Conservation (phyloP, 1,140 invertebrate species). For the Apocrypta bakeri region DNA sequence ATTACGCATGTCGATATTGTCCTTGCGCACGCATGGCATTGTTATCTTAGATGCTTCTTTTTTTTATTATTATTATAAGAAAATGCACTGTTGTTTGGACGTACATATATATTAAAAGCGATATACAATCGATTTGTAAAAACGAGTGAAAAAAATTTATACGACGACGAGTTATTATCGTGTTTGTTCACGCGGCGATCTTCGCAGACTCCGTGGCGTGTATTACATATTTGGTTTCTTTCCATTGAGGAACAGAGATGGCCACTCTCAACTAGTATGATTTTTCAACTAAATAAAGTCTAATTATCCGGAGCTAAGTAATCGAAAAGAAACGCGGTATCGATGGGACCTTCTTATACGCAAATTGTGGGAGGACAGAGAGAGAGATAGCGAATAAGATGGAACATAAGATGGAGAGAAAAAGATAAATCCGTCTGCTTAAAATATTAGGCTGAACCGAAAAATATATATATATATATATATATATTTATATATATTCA, state of each 20-base stretch:
- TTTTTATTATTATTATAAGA: too few species aligned
- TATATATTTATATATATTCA: background rate
- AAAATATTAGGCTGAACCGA: constrained; percentile 44
- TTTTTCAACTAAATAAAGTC: background rate
- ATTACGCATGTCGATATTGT: background rate
- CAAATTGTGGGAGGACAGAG: background rate
- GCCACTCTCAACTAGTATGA: background rate
- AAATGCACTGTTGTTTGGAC: too few species aligned
- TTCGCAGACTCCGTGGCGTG: background rate
- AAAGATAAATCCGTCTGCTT: constrained; percentile 20
- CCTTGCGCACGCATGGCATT: background rate
- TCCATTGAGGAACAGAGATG: too few species aligned
- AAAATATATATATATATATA: background rate
- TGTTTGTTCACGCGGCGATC: background rate
- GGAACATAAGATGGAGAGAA: background rate
- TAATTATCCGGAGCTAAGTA: background rate
- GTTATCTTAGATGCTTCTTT: too few species aligned
- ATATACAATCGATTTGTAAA: background rate
- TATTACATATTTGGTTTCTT: background rate
- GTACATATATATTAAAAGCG: too few species aligned
- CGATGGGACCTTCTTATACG: too few species aligned
- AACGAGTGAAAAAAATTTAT: background rate
- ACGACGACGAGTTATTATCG: constrained; percentile 4
- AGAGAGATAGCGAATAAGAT: background rate
- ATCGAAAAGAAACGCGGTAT: background rate